Evolutionary conservation across 2,113 vertebrate genomes (phyloP).

Genomic region (Miniopterus natalensis): DNA sequence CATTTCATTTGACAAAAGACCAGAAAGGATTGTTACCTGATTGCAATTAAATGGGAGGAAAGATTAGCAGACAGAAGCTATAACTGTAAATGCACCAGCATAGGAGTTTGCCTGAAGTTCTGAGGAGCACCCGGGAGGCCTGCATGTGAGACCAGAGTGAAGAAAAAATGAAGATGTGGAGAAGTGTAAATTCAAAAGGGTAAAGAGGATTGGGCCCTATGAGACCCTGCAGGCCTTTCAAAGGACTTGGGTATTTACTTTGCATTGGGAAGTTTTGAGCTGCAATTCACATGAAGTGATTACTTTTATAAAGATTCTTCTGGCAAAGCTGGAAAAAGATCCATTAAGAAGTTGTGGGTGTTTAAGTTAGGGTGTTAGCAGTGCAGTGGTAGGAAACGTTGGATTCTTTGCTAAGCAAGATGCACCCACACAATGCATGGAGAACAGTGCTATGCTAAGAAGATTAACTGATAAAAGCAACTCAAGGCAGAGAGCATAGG

Average conservation of each 20-base stretch:
- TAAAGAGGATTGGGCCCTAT: not conserved
- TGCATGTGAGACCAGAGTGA: not conserved
- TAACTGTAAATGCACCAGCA: not conserved
- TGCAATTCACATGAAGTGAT: not conserved
- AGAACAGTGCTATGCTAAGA: not conserved
- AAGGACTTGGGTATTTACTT: slow-evolving; percentile 12
- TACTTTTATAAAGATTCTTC: not conserved
- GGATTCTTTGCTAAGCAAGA: not conserved
- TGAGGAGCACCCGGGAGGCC: not conserved
- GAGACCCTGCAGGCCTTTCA: not conserved
- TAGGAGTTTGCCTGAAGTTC: not conserved
- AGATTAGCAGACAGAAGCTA: not conserved
- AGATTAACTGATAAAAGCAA: not conserved
- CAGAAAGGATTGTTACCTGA: not conserved
- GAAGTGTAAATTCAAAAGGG: not conserved
- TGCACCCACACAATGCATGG: not conserved
- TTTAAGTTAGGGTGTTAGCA: not conserved
- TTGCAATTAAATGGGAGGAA: not conserved
- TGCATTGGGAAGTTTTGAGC: not conserved
- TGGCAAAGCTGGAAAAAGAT: not conserved
- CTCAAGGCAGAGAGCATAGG: not conserved
- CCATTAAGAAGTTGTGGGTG: not conserved
- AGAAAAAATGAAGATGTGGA: not conserved
- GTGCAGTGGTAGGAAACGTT: not conserved
- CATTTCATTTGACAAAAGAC: not conserved